A percentile compares a stretch with the other conserved stretches of the same genome.
Evolutionary conservation across 2,888 invertebrate genomes (phyloP).

Genomic region (Macaria liturata): DNA sequence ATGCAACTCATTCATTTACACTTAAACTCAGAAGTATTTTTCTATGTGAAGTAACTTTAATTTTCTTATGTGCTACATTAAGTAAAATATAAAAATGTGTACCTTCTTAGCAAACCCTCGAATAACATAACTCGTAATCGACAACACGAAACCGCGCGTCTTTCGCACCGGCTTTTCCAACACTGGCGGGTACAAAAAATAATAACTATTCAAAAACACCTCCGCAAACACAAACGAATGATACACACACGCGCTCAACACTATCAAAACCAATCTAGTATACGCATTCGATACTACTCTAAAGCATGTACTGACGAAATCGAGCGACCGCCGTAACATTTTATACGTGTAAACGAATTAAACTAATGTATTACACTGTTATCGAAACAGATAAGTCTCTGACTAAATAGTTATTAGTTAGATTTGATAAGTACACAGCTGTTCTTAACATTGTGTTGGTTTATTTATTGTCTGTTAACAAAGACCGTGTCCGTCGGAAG

Average conservation of each 20-base stretch:
- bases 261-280: slow-evolving; percentile 59
- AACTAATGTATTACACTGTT: slow-evolving; percentile 14
- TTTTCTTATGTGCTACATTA: slow-evolving; percentile 32
- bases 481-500: slow-evolving; percentile 13
- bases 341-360: slow-evolving; percentile 30
- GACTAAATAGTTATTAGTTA: not conserved
- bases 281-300: slow-evolving; percentile 54
- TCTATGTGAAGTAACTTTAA: too few relatives aligned
- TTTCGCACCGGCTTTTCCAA: slow-evolving; percentile 49
- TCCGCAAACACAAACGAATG: slow-evolving; percentile 69
- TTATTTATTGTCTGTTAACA: slow-evolving; percentile 9
- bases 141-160: slow-evolving; percentile 37
- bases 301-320: slow-evolving; percentile 51
- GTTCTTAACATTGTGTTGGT: slow-evolving; percentile 2
- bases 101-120: slow-evolving; percentile 56
- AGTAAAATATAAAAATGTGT: slow-evolving; percentile 10
- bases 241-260: slow-evolving; percentile 65
- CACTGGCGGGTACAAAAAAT: slow-evolving; percentile 64
- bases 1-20: too few relatives aligned
- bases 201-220: slow-evolving; percentile 67
- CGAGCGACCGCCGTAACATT: slow-evolving; percentile 49
- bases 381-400: not conserved
- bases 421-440: not conserved
- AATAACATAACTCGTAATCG: slow-evolving; percentile 39
- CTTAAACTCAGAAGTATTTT: too few relatives aligned